Conservation (phyloP, 2,797 vertebrate genomes). For the Poecilia picta region DNA sequence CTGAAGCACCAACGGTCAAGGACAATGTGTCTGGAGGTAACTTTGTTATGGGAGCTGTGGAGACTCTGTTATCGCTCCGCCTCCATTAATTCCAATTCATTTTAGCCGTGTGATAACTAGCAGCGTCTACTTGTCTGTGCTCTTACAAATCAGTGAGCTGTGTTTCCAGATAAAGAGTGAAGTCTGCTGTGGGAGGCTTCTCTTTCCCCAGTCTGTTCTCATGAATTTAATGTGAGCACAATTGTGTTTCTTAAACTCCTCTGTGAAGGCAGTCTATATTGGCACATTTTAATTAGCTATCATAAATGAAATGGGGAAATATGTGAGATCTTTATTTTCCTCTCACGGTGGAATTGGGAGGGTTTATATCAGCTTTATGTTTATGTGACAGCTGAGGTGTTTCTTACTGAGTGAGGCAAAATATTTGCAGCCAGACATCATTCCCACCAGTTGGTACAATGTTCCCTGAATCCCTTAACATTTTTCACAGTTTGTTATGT, state of each 20-base stretch:
- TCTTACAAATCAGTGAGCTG: conserved; percentile 66
- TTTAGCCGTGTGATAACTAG: conserved; percentile 78
- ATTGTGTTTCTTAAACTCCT: conserved; percentile 3
- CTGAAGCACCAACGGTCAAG: conserved; percentile 75
- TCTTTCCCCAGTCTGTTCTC: conserved; percentile 55
- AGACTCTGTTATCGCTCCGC: conserved; percentile 80
- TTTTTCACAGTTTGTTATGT: not conserved
- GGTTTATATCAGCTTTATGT: not conserved
- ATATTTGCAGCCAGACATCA: not conserved
- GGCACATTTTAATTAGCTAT: conserved; percentile 3
- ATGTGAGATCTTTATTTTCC: not conserved
- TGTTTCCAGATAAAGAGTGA: conserved; percentile 66
- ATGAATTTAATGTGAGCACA: conserved; percentile 51
- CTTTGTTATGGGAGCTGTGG: conserved; percentile 81
- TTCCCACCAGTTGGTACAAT: not conserved
- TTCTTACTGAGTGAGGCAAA: not conserved
- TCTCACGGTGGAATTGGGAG: not conserved
- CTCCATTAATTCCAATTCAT: conserved; percentile 79
- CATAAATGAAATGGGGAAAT: conserved; percentile 4
- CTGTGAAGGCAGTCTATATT: conserved; percentile 4
- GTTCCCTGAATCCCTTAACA: not conserved
- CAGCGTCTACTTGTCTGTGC: conserved; percentile 80
- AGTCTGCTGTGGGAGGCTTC: conserved; percentile 59
- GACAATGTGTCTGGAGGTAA: conserved; percentile 72
- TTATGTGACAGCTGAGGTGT: not conserved